Base-by-base conservation (phyloP, 2,797 vertebrate species). In the Arrhamphus sclerolepis region DNA sequence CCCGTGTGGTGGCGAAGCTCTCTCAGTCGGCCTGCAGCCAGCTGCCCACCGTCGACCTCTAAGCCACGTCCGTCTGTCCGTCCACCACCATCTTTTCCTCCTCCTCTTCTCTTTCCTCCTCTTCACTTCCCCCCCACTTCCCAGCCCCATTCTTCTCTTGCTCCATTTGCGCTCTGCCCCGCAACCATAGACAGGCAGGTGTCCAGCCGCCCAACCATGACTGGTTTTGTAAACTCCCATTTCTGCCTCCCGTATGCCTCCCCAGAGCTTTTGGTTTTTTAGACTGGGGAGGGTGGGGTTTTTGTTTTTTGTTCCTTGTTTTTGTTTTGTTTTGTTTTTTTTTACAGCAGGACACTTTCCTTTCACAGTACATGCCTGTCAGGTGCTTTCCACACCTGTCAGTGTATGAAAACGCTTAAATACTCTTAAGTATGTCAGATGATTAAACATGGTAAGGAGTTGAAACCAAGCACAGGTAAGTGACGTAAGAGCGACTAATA, bases 1-100 rank as follows among this genome's bases (percentile, higher is more conserved):
- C 94, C 85, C 95, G 96, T 68, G 97, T 96, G 92, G 87, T 98
- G 94, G 94, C 94, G 80, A 98, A 95, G 89, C 95, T 95, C 70
- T 94, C 96, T 90, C 93, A 93, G 92, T 93, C 89, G 75, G 89
- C 95, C 93, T 94, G 71, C 92, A 95, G 95, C 94, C 94, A 93
- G 56, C 93, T 94, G 80, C 94, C 88, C 81, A 77, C 91, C 90
- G 80, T 94, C 91, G 93, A 94, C 90, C 94, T 95, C 81, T 98
- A 95, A 91, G 82, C 83, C 76, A 85, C 82, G 62, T 69, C 77
- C 80, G 43, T 82, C 68, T 80, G 79, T 88, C 89, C 86, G 81
- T 88, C 89, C 47, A 67, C 81, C 55, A 31, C 39, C 14, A 9
- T 28, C 40, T 17, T 44, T 31, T 41, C 56, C 18, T 31, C 21